Evolutionary conservation across 2,113 vertebrate species (phyloP), one percentile per base, ranked within the genome.

Genomic region (Oryzias curvinotus): DNA sequence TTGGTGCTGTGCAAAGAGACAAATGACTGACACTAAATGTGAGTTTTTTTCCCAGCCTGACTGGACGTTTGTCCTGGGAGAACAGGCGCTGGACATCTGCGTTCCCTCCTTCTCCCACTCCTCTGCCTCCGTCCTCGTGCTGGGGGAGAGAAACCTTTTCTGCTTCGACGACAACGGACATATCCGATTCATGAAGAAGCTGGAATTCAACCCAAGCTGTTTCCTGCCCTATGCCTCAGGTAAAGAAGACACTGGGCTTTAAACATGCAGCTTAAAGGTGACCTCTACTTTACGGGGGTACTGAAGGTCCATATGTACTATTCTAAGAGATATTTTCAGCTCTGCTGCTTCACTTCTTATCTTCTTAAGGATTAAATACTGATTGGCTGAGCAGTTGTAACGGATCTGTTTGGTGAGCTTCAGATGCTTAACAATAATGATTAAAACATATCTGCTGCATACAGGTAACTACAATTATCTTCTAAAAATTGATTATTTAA

Each of bases 161-260:
- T 98, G 94, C 81, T 87, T 99, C 12, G 95, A 96, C 62, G 97
- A 98, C 79, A 98, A 95, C 14, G 96, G 96, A 1, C 95, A 97
- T 81, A 95, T 98, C 77, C 93, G 93, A 59, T 98, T 96, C 89
- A 98, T 98, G 96, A 99, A 98, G 90, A 99, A 99, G 62, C 91
- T 99, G 65, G 95, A 98, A 80, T 96, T 91, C 87, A 98, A 86
- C 79, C 96, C 97, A 5, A 96, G 97, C 88, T 97, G 95, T 87
- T 98, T 98, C 85, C 87, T 98, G 62, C 97, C 97, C 4, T 99
- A 98, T 30, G 84, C 92, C 73, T 94, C 95, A 92, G 95, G 91
- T 92, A 81, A 71, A 44, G 21, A 43, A 4, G 13, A 68, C 1
- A 45, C 55, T 1, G 23, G 0, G 14, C 5, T 14, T 19, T 15